Evolutionary conservation across 2,113 vertebrate genomes (phyloP).

Genomic region (Oceanodroma tethys): DNA sequence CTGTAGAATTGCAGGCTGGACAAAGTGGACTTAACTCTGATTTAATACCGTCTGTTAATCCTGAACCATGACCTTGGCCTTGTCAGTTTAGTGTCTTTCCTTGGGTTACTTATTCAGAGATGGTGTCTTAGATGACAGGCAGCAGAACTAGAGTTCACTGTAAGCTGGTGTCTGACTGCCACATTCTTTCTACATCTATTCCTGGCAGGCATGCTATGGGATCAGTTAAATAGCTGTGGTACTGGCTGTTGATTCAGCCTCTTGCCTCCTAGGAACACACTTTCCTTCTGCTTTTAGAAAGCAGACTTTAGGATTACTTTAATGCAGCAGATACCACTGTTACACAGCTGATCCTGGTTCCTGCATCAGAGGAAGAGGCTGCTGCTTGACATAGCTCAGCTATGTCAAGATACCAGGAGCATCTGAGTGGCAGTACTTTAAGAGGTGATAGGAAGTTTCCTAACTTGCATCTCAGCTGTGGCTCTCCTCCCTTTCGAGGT

Average conservation of each 20-base stretch:
- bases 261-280: background rate
- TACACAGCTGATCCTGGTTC: background rate
- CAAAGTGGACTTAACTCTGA: background rate
- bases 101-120: background rate
- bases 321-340: background rate
- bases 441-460: background rate
- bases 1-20: background rate
- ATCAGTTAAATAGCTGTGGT: background rate
- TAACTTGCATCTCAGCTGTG: background rate
- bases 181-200: background rate
- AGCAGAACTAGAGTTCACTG: background rate
- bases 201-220: background rate
- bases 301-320: background rate
- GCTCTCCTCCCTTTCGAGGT: background rate
- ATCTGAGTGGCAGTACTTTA: background rate
- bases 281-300: background rate
- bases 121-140: background rate
- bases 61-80: background rate
- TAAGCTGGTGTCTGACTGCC: background rate
- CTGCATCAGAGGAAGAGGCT: background rate
- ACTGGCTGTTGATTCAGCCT: background rate
- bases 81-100: background rate
- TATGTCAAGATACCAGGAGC: background rate
- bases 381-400: background rate
- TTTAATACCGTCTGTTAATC: background rate